phyloP scores from a whole-genome alignment of 1,140 invertebrate species.

The Pogonomyrmex barbatus region DNA sequence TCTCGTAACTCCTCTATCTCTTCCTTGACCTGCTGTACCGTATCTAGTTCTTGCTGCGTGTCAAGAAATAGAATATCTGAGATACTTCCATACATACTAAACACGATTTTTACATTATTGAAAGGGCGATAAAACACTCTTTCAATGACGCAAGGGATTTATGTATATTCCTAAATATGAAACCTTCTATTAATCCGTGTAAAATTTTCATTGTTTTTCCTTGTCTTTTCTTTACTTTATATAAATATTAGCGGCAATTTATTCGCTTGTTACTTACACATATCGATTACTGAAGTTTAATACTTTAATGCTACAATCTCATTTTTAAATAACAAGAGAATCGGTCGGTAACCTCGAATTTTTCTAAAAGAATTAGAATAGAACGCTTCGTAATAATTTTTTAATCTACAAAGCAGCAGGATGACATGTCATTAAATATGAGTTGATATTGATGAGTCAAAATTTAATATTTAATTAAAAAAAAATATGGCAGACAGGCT shows the following conservation, averaged over 20 bases:
- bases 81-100: slow-evolving; percentile 24
- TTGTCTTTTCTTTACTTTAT: neutral
- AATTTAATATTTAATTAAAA: slow-evolving; percentile 1
- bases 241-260: neutral
- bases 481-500: neutral
- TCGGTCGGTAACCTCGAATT: neutral
- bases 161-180: neutral
- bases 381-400: neutral
- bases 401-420: neutral
- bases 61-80: slow-evolving; percentile 46
- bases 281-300: neutral
- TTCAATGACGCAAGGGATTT: neutral
- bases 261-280: neutral
- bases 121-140: neutral
- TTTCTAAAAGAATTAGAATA: neutral
- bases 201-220: neutral
- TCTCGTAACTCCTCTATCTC: slow-evolving; percentile 96
- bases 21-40: slow-evolving; percentile 96
- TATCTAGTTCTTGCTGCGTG: slow-evolving; percentile 92
- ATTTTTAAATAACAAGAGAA: neutral
- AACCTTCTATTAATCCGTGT: neutral
- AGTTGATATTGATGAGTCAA: neutral
- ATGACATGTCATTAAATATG: neutral
- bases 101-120: slow-evolving; percentile 16
- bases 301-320: neutral